These are phyloP conservation scores for Hippopotamus amphibius DNA, from an alignment of 2,113 vertebrate species.

Conservation along the genomic window DNA sequence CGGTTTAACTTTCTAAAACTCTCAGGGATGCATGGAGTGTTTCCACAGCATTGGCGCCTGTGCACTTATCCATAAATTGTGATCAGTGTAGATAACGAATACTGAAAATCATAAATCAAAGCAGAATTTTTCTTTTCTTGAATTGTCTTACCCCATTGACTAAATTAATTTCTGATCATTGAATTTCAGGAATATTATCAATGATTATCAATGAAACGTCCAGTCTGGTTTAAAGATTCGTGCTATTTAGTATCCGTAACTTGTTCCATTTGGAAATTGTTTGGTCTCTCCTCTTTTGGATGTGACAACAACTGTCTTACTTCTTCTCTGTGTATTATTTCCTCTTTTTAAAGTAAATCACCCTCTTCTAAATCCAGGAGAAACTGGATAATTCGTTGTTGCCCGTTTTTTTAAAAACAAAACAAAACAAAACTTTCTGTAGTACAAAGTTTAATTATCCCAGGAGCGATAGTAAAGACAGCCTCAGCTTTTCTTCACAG, in stretches of 20 bases:
- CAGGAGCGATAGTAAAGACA: neutral
- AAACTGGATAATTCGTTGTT: neutral
- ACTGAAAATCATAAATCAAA: neutral
- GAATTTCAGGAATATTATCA: neutral
- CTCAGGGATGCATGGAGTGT: neutral
- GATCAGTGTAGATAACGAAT: neutral
- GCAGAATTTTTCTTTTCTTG: neutral
- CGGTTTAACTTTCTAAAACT: neutral
- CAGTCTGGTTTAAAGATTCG: neutral
- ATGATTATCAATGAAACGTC: neutral
- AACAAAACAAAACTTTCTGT: neutral
- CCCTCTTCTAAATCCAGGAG: neutral
- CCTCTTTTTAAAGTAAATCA: neutral
- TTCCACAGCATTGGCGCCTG: neutral
- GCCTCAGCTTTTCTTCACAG: neutral
- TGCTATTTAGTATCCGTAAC: neutral
- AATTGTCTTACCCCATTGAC: neutral
- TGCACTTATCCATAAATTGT: neutral
- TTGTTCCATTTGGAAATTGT: slow-evolving; percentile 18
- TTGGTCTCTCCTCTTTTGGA: neutral
- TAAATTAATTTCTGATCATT: neutral
- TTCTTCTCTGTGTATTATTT: slow-evolving; percentile 23
- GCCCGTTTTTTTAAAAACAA: neutral
- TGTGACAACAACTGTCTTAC: neutral
- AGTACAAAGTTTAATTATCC: slow-evolving; percentile 39